Conservation (phyloP, 2,113 vertebrate genomes). For the Acanthisitta chloris region DNA sequence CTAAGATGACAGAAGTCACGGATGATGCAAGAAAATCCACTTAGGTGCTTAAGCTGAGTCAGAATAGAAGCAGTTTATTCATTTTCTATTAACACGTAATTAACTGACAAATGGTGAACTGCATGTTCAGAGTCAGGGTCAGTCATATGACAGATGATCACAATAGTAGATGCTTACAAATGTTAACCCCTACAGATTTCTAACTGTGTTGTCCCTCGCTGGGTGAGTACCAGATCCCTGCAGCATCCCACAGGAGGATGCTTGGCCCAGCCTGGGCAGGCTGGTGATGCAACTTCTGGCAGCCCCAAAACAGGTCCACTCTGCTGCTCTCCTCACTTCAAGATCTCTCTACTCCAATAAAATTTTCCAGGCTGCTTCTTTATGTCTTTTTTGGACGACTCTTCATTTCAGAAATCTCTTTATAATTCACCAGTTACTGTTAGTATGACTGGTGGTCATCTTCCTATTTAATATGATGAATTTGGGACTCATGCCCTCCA, state of each 20-base stretch:
- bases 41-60: not conserved
- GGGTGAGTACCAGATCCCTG: not conserved
- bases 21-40: not conserved
- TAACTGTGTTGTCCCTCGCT: accelerated
- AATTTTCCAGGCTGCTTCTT: not conserved
- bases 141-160: not conserved
- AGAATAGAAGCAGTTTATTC: not conserved
- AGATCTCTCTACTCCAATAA: not conserved
- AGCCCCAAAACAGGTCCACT: not conserved
- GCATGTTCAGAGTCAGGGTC: not conserved
- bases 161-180: not conserved
- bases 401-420: not conserved
- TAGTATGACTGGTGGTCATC: not conserved
- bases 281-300: not conserved
- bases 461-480: not conserved
- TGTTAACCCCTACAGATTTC: not conserved
- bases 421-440: not conserved
- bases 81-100: not conserved
- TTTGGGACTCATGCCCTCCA: not conserved
- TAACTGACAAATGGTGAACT: not conserved
- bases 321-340: not conserved
- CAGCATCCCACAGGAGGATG: not conserved
- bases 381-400: not conserved
- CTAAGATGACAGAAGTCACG: not conserved
- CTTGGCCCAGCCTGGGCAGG: not conserved